Evolutionary conservation across 2,113 vertebrate genomes (phyloP).

Genomic region (Struthio camelus): DNA sequence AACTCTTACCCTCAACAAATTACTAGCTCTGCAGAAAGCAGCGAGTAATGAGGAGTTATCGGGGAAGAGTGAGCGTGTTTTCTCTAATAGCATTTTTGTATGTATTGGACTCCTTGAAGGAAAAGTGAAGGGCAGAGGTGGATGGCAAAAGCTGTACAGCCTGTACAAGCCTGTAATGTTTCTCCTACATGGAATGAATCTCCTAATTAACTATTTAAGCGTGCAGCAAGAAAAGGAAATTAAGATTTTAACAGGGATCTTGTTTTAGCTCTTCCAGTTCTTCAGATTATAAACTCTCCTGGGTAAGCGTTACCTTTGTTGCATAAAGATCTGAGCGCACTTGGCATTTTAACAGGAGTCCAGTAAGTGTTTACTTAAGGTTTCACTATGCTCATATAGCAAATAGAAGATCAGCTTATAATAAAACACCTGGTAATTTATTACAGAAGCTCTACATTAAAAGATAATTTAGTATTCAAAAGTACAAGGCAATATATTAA

Average conservation of each 20-base stretch:
- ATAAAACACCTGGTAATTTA: background rate
- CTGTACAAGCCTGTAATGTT: background rate
- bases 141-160: background rate
- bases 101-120: background rate
- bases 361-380: background rate
- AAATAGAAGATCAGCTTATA: background rate
- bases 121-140: background rate
- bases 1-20: background rate
- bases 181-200: rapidly evolving
- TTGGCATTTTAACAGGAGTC: too few species aligned
- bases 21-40: background rate
- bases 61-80: background rate
- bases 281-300: background rate
- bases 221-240: background rate
- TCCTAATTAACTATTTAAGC: background rate
- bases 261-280: background rate
- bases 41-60: background rate
- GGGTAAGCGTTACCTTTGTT: background rate
- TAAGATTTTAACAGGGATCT: rapidly evolving
- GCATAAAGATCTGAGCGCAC: rapidly evolving
- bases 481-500: background rate
- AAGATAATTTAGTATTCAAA: background rate
- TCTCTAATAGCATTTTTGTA: too few species aligned
- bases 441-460: background rate
- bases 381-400: background rate